A percentile compares a stretch with the other conserved stretches of the same genome.
Conservation (phyloP, 2,888 invertebrate species). For the Tetranychus piercei region DNA sequence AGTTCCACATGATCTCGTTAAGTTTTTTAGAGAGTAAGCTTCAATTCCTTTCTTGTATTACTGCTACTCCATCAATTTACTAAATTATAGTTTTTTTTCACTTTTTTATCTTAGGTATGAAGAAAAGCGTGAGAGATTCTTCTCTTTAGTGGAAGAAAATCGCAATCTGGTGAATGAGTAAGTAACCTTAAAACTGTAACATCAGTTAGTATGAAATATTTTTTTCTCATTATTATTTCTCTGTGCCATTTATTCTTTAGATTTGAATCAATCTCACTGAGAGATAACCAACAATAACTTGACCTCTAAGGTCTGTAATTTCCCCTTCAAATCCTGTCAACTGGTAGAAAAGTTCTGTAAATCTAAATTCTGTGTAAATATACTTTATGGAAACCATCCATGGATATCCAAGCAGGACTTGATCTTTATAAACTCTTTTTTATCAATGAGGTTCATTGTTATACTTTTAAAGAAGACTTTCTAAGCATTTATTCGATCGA, state of each 20-base stretch:
- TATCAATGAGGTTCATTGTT: no score
- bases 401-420: no score
- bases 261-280: background rate
- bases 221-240: background rate
- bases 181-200: background rate
- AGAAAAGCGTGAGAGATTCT: background rate
- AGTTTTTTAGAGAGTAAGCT: background rate
- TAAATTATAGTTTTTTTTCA: background rate
- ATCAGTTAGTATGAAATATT: background rate
- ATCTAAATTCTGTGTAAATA: no score
- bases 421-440: no score
- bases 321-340: no score
- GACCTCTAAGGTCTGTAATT: no score
- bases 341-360: no score
- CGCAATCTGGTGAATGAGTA: constrained; percentile 1
- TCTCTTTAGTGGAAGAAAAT: background rate
- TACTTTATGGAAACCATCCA: no score
- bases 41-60: background rate
- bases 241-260: background rate
- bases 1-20: background rate
- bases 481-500: no score
- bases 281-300: background rate
- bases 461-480: no score
- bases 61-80: background rate
- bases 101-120: background rate